These are phyloP conservation scores for Bombus balteatus DNA, from an alignment of 1,140 invertebrate genomes.

Conservation along the genomic window DNA sequence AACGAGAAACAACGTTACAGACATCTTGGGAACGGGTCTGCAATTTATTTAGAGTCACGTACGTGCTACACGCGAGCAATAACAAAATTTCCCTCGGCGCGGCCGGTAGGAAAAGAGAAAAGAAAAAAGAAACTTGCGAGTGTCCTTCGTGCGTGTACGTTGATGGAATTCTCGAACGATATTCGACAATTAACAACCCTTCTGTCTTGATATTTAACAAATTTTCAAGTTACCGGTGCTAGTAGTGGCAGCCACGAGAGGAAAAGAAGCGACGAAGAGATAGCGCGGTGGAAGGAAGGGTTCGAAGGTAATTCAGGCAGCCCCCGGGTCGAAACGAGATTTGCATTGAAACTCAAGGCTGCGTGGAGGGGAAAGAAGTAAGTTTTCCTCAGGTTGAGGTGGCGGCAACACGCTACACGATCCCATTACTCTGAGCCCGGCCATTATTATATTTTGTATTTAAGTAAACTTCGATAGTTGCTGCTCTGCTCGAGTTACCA, in stretches of 20 bases:
- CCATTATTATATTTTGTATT: conserved; percentile 70
- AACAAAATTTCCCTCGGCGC: neutral
- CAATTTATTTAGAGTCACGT: conserved; percentile 1
- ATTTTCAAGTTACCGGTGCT: neutral
- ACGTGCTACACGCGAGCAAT: neutral
- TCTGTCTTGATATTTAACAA: neutral
- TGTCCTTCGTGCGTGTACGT: too few relatives aligned
- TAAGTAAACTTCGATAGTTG: conserved; percentile 63
- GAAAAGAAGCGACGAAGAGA: neutral
- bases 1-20: neutral
- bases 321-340: conserved; percentile 36
- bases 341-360: conserved; percentile 61
- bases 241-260: too few relatives aligned
- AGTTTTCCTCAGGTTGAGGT: conserved; percentile 46
- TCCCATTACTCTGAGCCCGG: conserved; percentile 54
- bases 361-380: neutral
- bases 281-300: neutral
- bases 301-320: conserved; percentile 14
- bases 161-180: neutral
- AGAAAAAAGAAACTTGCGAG: neutral
- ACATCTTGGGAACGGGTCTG: neutral
- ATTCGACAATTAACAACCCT: neutral
- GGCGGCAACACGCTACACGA: conserved; percentile 10
- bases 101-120: neutral
- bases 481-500: conserved; percentile 38